These are phyloP conservation scores for Drosophila busckii DNA, from an alignment of 1,140 invertebrate species.

Conservation along the genomic window DNA sequence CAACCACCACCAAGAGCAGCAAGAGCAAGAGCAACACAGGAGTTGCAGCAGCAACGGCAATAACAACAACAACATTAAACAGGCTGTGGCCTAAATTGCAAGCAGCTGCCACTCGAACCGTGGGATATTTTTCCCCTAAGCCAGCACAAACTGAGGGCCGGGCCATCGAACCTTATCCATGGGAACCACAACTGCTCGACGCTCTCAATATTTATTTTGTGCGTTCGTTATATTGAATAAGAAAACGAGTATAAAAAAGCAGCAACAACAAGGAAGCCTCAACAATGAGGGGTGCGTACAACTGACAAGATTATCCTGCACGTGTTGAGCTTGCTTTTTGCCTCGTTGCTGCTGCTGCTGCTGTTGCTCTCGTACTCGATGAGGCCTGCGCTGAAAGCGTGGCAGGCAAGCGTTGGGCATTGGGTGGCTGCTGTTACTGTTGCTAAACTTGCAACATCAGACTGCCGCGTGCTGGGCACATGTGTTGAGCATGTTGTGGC, in stretches of 20 bases:
- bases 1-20: constrained; percentile 27
- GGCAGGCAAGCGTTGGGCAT: constrained; percentile 52
- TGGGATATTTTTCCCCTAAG: constrained; percentile 74
- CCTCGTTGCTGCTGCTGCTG: background rate
- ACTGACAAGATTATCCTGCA: constrained; percentile 64
- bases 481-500: constrained; percentile 64
- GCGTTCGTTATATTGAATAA: constrained; percentile 61
- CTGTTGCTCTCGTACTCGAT: too few species aligned
- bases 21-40: constrained; percentile 19
- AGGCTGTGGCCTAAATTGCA: constrained; percentile 75
- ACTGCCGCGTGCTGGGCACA: constrained; percentile 49
- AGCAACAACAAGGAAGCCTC: constrained; percentile 19
- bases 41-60: constrained; percentile 17
- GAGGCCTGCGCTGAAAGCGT: constrained; percentile 57
- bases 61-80: constrained; percentile 39
- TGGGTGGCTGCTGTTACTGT: constrained; percentile 19
- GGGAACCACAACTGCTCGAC: constrained; percentile 78
- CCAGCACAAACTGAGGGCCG: constrained; percentile 31
- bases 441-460: constrained; percentile 25
- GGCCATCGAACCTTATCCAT: constrained; percentile 71
- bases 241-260: constrained; percentile 22
- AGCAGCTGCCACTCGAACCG: constrained; percentile 78
- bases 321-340: constrained; percentile 66
- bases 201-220: constrained; percentile 74
- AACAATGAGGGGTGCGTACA: constrained; percentile 33